Conservation (phyloP, 2,797 vertebrate genomes). For the Sarcophilus harrisii region DNA sequence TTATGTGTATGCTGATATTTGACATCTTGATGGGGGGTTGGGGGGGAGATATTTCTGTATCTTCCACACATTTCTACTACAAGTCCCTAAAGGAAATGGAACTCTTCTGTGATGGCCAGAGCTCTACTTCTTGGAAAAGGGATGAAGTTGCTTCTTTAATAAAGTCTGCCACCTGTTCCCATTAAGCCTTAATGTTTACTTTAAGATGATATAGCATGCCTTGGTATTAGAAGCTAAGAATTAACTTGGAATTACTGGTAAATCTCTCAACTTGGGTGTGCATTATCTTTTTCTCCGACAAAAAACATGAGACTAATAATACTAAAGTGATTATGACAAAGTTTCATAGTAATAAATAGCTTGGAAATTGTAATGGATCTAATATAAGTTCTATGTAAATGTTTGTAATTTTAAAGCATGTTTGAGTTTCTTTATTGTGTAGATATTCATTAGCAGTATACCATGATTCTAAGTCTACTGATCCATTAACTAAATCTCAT, state of each 20-base stretch:
- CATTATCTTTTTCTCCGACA: neutral
- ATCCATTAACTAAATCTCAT: accelerated
- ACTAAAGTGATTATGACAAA: neutral
- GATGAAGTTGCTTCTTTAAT: neutral
- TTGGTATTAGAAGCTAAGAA: neutral
- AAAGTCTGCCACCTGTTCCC: neutral
- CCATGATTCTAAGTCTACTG: neutral
- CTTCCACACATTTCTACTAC: neutral
- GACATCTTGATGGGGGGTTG: neutral
- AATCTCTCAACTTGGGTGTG: neutral
- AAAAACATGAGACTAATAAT: neutral
- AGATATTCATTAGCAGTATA: neutral
- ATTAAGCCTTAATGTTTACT: neutral
- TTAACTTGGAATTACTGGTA: neutral
- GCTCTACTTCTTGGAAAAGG: neutral
- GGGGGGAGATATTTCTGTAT: neutral
- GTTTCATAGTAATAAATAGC: neutral
- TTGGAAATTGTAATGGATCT: neutral
- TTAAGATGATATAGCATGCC: neutral
- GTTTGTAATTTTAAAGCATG: accelerated
- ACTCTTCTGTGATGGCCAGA: neutral
- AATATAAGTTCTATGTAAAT: neutral
- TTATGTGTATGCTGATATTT: neutral
- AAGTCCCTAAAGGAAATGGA: neutral
- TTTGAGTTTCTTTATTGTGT: accelerated